Evolutionary conservation across 1,140 invertebrate species (phyloP).

Genomic region (Probaryconus sp.): DNA sequence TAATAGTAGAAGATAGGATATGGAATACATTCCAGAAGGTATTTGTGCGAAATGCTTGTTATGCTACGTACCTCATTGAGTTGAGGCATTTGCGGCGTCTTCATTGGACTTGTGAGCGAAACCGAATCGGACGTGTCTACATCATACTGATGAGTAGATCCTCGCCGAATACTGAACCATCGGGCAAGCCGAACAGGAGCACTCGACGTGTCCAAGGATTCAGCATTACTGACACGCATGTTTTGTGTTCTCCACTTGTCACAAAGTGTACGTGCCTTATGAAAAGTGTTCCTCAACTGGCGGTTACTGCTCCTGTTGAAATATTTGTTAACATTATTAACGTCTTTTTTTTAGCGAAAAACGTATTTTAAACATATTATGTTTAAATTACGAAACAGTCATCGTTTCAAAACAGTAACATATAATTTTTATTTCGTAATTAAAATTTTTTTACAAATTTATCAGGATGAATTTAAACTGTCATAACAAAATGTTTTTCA

Average conservation of each 20-base stretch:
- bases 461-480: too few species aligned
- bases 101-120: conserved; percentile 73
- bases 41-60: neutral
- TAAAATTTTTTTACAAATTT: neutral
- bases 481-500: too few species aligned
- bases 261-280: conserved; percentile 84
- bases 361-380: too few species aligned
- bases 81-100: conserved; percentile 83
- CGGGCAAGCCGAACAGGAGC: conserved; percentile 85
- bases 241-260: conserved; percentile 83
- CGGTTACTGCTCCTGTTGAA: conserved; percentile 82
- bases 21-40: too few species aligned
- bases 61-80: conserved; percentile 83
- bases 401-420: too few species aligned
- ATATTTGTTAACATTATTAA: neutral
- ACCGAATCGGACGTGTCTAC: conserved; percentile 78
- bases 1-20: neutral
- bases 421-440: too few species aligned
- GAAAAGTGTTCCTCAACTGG: conserved; percentile 83
- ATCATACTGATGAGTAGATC: conserved; percentile 88
- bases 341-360: neutral
- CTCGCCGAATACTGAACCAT: conserved; percentile 90
- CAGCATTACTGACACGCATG: conserved; percentile 69
- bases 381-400: too few species aligned
- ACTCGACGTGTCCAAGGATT: conserved; percentile 79